Conservation (phyloP, 2,113 vertebrate species). For the Proteles cristata region DNA sequence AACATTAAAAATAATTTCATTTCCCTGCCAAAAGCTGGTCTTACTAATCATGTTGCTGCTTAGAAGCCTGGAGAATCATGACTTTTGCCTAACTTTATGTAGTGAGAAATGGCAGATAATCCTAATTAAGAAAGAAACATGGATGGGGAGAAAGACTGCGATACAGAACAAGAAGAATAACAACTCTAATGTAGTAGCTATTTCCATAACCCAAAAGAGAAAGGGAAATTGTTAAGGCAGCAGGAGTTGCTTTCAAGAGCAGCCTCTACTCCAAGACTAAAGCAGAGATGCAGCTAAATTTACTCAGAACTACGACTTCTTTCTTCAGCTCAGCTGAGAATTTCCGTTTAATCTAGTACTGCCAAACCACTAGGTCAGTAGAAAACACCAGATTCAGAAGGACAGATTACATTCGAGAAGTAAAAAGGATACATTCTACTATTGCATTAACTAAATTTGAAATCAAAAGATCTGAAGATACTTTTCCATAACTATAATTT, state of each 20-base stretch:
- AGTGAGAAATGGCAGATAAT: slow-evolving; percentile 61
- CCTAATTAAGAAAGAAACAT: slow-evolving; percentile 67
- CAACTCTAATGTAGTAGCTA: background rate
- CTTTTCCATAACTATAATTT: background rate
- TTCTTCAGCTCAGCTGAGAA: slow-evolving; percentile 10
- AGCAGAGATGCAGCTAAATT: background rate
- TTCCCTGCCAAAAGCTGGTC: slow-evolving; percentile 59
- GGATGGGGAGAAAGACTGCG: background rate
- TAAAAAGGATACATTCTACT: background rate
- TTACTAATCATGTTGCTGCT: slow-evolving; percentile 59
- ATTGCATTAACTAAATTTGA: background rate
- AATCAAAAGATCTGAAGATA: background rate
- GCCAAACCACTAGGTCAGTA: background rate
- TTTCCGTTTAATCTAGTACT: slow-evolving; percentile 35
- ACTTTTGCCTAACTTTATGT: slow-evolving; percentile 32
- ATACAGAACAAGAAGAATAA: slow-evolving; percentile 11
- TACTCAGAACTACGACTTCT: background rate
- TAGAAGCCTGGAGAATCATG: slow-evolving; percentile 39
- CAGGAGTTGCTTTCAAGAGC: slow-evolving; percentile 51
- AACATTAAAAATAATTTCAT: slow-evolving; percentile 75
- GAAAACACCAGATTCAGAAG: slow-evolving; percentile 19
- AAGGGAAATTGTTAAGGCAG: slow-evolving; percentile 8
- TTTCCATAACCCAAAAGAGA: slow-evolving; percentile 59
- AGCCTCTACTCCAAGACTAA: background rate
- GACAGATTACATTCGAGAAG: background rate